Evolutionary conservation across 1,140 invertebrate species (phyloP).

Genomic region (Cheumatopsyche charites): DNA sequence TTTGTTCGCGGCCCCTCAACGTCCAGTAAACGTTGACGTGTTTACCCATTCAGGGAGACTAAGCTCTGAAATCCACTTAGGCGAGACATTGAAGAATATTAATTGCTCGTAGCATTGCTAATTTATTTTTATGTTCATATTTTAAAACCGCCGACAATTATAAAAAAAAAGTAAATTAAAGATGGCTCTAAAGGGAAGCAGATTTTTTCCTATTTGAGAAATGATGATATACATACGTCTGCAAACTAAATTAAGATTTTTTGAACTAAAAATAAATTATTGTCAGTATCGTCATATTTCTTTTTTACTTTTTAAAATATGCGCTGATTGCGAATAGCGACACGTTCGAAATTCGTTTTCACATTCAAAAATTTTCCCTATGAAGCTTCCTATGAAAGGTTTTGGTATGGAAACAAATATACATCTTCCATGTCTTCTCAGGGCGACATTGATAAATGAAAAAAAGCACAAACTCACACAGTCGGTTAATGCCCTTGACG

Average conservation of each 20-base stretch:
- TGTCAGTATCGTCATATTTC: too few relatives aligned
- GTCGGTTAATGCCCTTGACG: neutral
- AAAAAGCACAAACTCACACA: slow-evolving; percentile 20
- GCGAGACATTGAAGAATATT: slow-evolving; percentile 28
- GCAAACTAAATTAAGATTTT: too few relatives aligned
- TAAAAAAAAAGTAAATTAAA: neutral
- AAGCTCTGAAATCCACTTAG: slow-evolving; percentile 29
- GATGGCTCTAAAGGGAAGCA: too few relatives aligned
- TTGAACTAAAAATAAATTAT: too few relatives aligned
- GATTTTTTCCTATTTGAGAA: too few relatives aligned
- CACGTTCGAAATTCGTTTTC: slow-evolving; percentile 6
- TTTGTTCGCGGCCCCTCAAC: neutral
- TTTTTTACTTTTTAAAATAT: too few relatives aligned
- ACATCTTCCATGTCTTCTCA: slow-evolving; percentile 11
- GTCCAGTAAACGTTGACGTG: slow-evolving; percentile 22
- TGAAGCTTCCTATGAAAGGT: slow-evolving; percentile 14
- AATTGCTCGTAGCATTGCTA: slow-evolving; percentile 14
- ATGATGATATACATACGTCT: too few relatives aligned
- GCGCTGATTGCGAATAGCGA: too few relatives aligned
- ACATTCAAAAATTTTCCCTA: neutral
- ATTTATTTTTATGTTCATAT: slow-evolving; percentile 28
- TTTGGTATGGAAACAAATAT: slow-evolving; percentile 14
- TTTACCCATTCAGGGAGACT: slow-evolving; percentile 26
- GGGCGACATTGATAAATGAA: slow-evolving; percentile 31
- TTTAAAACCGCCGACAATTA: slow-evolving; percentile 10